These are phyloP conservation scores for Parotocinclus haroldoi DNA, from an alignment of 2,797 vertebrate species.

Conservation along the genomic window DNA sequence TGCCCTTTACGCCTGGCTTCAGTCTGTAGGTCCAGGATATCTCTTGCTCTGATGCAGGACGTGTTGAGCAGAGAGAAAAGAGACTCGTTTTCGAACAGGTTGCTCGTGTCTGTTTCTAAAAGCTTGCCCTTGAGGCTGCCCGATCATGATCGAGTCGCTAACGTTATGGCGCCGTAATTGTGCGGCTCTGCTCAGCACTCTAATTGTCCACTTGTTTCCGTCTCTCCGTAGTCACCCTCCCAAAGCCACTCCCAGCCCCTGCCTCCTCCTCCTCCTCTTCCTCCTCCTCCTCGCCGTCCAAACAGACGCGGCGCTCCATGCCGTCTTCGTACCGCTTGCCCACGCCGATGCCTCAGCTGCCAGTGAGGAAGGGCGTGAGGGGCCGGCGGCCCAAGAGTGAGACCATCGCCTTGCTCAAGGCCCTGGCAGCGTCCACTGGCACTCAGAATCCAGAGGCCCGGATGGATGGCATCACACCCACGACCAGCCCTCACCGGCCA, in stretches of 20 bases:
- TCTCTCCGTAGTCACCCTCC: constrained; percentile 71
- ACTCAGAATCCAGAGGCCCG: constrained; percentile 65
- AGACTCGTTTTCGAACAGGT: too few relatives aligned
- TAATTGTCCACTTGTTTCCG: background rate
- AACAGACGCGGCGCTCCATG: constrained; percentile 80
- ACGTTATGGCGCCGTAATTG: too few relatives aligned
- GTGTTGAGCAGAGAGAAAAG: background rate
- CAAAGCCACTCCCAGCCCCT: constrained; percentile 75
- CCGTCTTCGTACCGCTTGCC: constrained; percentile 79
- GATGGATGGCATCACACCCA: background rate
- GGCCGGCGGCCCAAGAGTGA: constrained; percentile 76
- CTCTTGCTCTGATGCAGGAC: background rate
- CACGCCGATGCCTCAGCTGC: constrained; percentile 69
- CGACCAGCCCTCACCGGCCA: background rate
- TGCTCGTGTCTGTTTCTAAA: too few relatives aligned
- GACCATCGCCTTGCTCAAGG: constrained; percentile 77
- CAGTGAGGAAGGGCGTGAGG: constrained; percentile 78
- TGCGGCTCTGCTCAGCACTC: too few relatives aligned
- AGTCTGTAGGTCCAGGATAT: background rate
- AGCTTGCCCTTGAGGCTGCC: too few relatives aligned
- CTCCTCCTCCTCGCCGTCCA: constrained; percentile 76
- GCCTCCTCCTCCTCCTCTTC: constrained; percentile 75
- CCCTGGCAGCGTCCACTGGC: constrained; percentile 65
- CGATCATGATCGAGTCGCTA: too few relatives aligned
- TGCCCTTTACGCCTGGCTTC: constrained; percentile 7